Base-by-base conservation (phyloP, 1,140 invertebrate species). In the Drosophila tsacasi region DNA sequence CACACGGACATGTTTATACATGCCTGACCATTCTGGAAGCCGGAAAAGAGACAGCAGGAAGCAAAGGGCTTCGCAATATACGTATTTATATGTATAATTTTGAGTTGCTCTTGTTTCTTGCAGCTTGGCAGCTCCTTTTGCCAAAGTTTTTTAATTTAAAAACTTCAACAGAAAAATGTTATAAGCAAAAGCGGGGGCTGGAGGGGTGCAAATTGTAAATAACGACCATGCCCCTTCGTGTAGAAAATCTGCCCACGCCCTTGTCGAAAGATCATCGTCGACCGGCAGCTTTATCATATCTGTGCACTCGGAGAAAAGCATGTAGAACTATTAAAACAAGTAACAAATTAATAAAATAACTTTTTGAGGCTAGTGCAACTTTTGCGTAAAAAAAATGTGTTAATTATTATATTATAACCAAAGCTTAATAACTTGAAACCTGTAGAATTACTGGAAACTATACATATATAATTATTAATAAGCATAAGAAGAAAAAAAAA, bases 71-170 rank as follows among this genome's bases (percentile, higher is more conserved):
- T 3, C 32, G 6, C 50, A 32, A 13, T 32, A 15, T 40, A 69
- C 32, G 23, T 71, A 72, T 69, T 68, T 71, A 72, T 72, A 42
- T 69, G 44, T 58, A 71, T 49, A 71, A 71, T 72, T 57, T 69
- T 68, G 40, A 44, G 46, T 68, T 25, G 8, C 32, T 62, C 6
- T 52, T 39, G 32, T 65, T 30, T 52, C 6, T 32, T 40, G 35
- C 54, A n/a, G n/a, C 47, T 81, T 76, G 67, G 77, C 81, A 76
- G 81, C 67, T 67, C 35, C 69, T 40, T 69, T 71, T 49, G 76
- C 58, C 83, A 87, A 87, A 87, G 83, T 83, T 87, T 87, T 87
- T 87, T 87, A 87, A 87, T 87, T 87, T 87, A 83, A 87, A 83
- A 87, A 87, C 84, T 87, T 83, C 65, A 77, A 61, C 55, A 40